Evolutionary conservation across 2,797 vertebrate species (phyloP), one percentile per base, ranked within the genome.

Genomic region (Hippocampus kuda): DNA sequence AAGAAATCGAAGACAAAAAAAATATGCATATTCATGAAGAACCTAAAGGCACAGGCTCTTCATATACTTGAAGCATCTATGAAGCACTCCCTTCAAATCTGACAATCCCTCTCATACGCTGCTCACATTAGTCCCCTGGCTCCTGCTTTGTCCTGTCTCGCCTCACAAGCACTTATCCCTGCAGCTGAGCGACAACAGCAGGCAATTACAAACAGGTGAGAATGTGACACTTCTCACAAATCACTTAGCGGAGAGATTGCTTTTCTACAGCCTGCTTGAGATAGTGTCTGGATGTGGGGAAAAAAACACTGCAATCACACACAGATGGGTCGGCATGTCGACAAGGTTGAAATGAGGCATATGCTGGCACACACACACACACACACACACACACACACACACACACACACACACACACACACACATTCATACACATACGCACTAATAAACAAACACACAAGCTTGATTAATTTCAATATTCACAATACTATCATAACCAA

Each of bases 201-300:
- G 72, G 75, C 81, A 88, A 85, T 85, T 85, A 85, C 80, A 79
- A 70, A 76, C 75, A 81, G 80, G 80, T 86, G 74, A 82, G 77
- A 87, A 79, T 82, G 75, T 88, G 82, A 84, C 79, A 81, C 75
- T 83, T 88, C 82, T 81, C 69, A 84, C 75, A 85, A 85, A 84
- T 86, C 87, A 87, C 81, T 88, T 83, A 82, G 77, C 81, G 73
- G 72, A 77, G 44, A 81, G 75, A 85, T 86, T 85, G 83, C 75
- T 81, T 84, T 85, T 78, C 79, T 74, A 77, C 85, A 81, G 81
- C 76, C 61, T 77, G 62, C 41, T 67, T 67, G 59, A 81, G 72
- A 84, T 79, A 78, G 75, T 79, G 66, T 81, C 73, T 78, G 68
- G 65, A 48, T 26, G 59, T 34, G 8, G 51, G 53, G 5, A 48